These are phyloP conservation scores for Tetragonula clypearis DNA, from an alignment of 1,140 invertebrate genomes.

Conservation along the genomic window DNA sequence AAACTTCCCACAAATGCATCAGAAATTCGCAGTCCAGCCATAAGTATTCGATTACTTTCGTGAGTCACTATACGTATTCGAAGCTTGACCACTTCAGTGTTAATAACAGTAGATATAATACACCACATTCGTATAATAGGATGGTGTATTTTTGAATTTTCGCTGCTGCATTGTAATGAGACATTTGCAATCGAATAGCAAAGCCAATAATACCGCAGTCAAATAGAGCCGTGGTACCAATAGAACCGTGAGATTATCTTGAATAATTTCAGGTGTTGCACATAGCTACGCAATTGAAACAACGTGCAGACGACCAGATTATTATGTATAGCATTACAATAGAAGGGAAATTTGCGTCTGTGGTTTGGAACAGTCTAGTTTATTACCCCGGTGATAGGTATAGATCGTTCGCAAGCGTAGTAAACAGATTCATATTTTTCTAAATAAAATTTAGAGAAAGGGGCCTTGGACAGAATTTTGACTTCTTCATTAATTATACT, in stretches of 20 bases:
- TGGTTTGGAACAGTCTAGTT: not conserved
- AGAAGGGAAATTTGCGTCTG: not conserved
- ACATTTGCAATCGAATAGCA: not conserved
- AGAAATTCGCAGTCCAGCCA: too few species aligned
- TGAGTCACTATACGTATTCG: too few species aligned
- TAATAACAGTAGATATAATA: not conserved
- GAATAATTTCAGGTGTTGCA: conserved; percentile 2
- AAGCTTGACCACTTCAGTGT: too few species aligned
- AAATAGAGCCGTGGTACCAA: not conserved
- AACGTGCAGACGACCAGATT: not conserved
- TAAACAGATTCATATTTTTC: not conserved
- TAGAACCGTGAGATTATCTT: conserved; percentile 2
- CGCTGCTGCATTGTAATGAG: not conserved
- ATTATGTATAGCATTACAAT: not conserved
- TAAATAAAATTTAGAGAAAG: not conserved
- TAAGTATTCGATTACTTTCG: too few species aligned
- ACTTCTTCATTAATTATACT: too few species aligned
- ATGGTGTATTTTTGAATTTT: not conserved
- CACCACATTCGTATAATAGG: not conserved
- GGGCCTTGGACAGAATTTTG: too few species aligned
- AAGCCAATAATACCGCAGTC: not conserved
- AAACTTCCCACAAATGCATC: too few species aligned
- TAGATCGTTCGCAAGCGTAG: not conserved
- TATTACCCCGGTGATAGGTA: not conserved
- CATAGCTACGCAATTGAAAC: conserved; percentile 4